Percentiles rank a stretch among this genome's conserved stretches.
Evolutionary conservation across 2,113 vertebrate genomes (phyloP).

Genomic region (Isichthys henryi): DNA sequence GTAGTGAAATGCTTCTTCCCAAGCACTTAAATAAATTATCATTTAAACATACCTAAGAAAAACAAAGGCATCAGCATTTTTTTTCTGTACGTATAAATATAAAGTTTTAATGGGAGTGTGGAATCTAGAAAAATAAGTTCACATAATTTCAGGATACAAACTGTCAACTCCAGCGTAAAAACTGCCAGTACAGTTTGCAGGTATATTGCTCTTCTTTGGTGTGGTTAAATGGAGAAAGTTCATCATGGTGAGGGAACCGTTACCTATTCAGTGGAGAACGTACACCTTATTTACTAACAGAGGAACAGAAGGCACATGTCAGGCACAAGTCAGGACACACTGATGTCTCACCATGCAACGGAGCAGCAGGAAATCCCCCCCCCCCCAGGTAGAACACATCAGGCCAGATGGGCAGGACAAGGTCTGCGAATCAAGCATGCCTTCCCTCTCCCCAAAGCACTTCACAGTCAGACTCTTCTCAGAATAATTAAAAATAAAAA

Average conservation of each 20-base stretch:
- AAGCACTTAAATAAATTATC: neutral
- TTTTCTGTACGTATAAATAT: constrained; percentile 86
- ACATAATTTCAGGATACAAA: constrained; percentile 98
- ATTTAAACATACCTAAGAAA: constrained; percentile 16
- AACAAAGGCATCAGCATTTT: neutral
- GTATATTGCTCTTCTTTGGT: constrained; percentile 81
- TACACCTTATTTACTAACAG: neutral
- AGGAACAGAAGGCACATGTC: constrained; percentile 24
- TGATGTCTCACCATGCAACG: constrained; percentile 32
- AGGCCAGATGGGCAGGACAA: constrained; percentile 8
- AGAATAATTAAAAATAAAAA: constrained; percentile 1
- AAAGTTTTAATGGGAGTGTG: constrained; percentile 96
- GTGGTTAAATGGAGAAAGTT: constrained; percentile 73
- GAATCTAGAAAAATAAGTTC: constrained; percentile 99
- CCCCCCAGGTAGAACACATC: neutral
- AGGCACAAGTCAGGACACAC: constrained; percentile 30
- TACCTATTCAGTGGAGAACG: constrained; percentile 47
- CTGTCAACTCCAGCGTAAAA: constrained; percentile 72
- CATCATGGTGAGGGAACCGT: constrained; percentile 60
- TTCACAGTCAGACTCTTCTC: constrained; percentile 23
- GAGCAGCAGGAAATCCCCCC: constrained; percentile 27
- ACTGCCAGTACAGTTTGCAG: constrained; percentile 61
- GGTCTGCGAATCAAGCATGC: neutral
- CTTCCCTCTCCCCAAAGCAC: neutral
- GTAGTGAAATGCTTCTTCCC: neutral